phyloP scores from a whole-genome alignment of 2,113 vertebrate species.

The Heliornis fulica region DNA sequence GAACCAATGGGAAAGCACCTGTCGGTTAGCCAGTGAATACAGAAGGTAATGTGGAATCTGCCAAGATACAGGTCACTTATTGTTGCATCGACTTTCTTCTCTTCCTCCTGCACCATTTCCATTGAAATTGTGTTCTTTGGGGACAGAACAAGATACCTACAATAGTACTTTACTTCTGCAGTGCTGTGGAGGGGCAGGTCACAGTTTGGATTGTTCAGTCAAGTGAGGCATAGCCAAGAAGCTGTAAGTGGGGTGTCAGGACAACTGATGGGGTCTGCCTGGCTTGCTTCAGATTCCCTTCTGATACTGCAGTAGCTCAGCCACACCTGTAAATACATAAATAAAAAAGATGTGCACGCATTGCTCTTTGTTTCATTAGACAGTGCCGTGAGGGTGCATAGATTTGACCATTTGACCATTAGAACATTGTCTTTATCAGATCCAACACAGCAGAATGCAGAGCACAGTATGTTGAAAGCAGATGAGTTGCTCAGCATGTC shows the following conservation, averaged over 20 bases:
- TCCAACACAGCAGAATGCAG: not conserved
- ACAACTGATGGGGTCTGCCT: not conserved
- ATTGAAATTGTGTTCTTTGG: not conserved
- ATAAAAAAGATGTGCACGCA: not conserved
- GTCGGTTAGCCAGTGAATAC: conserved; percentile 49
- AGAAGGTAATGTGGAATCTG: conserved; percentile 60
- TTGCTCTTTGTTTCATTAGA: not conserved
- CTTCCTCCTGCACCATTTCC: not conserved
- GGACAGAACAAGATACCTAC: not conserved
- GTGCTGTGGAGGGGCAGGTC: not conserved
- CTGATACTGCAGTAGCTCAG: not conserved
- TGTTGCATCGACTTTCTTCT: not conserved
- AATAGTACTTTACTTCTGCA: not conserved
- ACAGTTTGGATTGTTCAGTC: not conserved
- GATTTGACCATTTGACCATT: too few relatives aligned
- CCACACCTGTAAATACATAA: not conserved
- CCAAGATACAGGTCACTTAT: not conserved
- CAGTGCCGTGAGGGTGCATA: not conserved
- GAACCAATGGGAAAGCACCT: conserved; percentile 63
- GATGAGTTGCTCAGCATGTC: not conserved
- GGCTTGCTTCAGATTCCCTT: not conserved
- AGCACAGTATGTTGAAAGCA: not conserved
- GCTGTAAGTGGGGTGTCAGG: not conserved
- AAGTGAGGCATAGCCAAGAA: not conserved
- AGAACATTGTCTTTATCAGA: not conserved